Conservation (phyloP, 2,797 vertebrate species). For the Alectoris magna region DNA sequence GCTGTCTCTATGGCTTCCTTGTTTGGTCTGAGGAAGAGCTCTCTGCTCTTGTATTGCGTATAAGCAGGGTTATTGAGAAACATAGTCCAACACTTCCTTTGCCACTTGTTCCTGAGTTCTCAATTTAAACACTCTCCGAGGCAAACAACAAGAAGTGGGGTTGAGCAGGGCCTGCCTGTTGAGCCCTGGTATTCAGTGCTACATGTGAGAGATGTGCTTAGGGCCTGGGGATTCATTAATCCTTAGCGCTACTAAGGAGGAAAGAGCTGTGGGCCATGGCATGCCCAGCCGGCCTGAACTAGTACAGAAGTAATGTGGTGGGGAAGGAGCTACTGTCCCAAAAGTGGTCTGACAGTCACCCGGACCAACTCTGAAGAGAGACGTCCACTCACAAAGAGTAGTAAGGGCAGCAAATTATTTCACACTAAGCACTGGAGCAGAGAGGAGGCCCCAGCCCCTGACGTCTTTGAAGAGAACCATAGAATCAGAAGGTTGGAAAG, state of each 20-base stretch:
- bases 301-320: fast-evolving
- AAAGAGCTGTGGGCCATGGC: neutral
- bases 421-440: fast-evolving
- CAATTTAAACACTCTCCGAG: neutral
- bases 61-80: fast-evolving
- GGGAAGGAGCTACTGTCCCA: neutral
- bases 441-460: too few species aligned
- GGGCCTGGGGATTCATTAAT: neutral
- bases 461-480: neutral
- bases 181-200: neutral
- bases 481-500: too few species aligned
- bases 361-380: neutral
- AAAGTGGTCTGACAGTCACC: neutral
- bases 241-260: fast-evolving
- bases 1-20: neutral
- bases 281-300: neutral
- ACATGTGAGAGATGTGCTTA: fast-evolving
- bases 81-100: neutral
- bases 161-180: neutral
- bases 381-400: neutral
- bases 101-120: neutral
- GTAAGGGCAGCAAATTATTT: neutral
- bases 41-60: neutral
- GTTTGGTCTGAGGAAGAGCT: neutral
- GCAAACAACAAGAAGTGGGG: neutral